Percentiles rank a stretch among this genome's conserved stretches.
Evolutionary conservation across 2,113 vertebrate species (phyloP).

Genomic region (Poeciliopsis prolifica): DNA sequence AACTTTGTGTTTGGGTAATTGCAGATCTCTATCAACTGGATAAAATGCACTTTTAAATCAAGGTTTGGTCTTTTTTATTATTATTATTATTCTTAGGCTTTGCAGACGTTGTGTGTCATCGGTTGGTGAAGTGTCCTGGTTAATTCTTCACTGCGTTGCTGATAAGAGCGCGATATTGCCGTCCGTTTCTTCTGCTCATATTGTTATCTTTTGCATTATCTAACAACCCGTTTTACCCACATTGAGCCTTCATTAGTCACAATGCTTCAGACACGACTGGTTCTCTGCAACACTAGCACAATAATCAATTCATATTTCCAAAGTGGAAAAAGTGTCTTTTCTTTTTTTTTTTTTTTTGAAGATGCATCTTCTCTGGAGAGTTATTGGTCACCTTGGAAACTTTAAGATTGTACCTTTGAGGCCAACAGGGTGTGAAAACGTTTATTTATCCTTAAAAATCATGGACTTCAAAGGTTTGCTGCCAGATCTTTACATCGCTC

Average conservation of each 20-base stretch:
- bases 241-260: not conserved
- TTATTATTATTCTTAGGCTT: not conserved
- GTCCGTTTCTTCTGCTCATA: not conserved
- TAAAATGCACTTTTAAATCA: not conserved
- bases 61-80: not conserved
- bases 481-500: conserved; percentile 9
- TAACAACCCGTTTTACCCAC: conserved; percentile 1
- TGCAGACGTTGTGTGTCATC: not conserved
- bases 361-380: too few relatives aligned
- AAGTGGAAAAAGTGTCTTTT: too few relatives aligned
- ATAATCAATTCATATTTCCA: not conserved
- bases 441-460: not conserved
- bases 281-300: conserved; percentile 7
- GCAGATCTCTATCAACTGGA: not conserved
- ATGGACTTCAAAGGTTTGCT: not conserved
- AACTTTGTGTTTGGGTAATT: not conserved
- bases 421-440: not conserved
- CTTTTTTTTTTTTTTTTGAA: too few relatives aligned
- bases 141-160: conserved; percentile 32
- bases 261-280: not conserved
- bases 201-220: conserved; percentile 26
- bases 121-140: conserved; percentile 18
- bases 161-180: conserved; percentile 22
- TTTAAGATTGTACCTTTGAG: not conserved
- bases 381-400: too few relatives aligned